phyloP scores from a whole-genome alignment of 2,797 vertebrate genomes.

The Pitangus sulphuratus region DNA sequence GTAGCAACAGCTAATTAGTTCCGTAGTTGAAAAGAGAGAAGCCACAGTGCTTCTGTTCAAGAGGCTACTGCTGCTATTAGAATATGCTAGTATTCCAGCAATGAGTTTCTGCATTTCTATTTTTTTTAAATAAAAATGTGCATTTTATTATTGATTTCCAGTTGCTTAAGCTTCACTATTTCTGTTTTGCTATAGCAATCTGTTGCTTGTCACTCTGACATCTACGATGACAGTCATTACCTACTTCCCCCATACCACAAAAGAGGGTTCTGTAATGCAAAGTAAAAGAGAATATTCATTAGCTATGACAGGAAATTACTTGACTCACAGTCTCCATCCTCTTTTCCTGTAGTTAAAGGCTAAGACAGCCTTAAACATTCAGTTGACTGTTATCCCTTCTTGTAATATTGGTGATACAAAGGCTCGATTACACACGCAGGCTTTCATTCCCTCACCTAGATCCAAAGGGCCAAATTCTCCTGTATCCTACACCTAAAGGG shows the following conservation, averaged over 20 bases:
- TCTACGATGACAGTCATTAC: neutral
- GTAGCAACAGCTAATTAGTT: slow-evolving; percentile 62
- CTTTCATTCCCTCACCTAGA: neutral
- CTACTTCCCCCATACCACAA: neutral
- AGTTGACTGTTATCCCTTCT: neutral
- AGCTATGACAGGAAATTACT: neutral
- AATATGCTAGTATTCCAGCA: neutral
- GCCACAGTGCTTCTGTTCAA: slow-evolving; percentile 23
- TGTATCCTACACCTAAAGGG: neutral
- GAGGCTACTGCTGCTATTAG: neutral
- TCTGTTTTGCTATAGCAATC: neutral
- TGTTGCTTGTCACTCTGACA: neutral
- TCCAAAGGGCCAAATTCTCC: neutral
- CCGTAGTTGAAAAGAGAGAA: slow-evolving; percentile 35
- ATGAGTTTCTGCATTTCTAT: neutral
- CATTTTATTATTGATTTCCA: neutral
- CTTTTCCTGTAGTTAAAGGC: neutral
- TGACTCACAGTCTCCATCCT: neutral
- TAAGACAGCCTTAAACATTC: neutral
- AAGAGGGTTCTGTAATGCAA: neutral
- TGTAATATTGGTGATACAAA: neutral
- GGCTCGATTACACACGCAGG: fast-evolving
- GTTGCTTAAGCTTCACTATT: neutral
- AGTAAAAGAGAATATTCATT: neutral
- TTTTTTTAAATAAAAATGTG: neutral